Conservation (phyloP, 2,113 vertebrate species). For the Amphiprion ocellaris region DNA sequence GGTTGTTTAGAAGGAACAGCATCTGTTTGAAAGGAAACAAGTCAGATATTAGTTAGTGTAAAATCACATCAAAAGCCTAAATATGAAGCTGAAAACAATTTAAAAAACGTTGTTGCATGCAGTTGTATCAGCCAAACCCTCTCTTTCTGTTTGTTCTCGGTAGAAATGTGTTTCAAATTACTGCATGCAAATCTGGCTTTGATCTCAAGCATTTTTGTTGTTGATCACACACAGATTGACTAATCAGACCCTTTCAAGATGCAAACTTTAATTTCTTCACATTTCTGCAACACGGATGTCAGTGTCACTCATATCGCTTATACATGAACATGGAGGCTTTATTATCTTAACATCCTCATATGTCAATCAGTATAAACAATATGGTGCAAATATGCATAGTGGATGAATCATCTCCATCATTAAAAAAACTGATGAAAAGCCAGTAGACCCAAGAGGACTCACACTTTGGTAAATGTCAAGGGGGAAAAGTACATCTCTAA, state of each 20-base stretch:
- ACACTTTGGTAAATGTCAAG: too few species aligned
- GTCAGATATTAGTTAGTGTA: neutral
- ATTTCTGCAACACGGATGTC: conserved; percentile 4
- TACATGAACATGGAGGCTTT: neutral
- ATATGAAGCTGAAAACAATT: neutral
- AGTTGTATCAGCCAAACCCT: neutral
- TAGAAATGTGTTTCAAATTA: conserved; percentile 21
- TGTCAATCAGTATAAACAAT: too few species aligned
- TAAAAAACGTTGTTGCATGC: too few species aligned
- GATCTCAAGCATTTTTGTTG: conserved; percentile 22
- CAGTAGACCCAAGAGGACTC: too few species aligned
- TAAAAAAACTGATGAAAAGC: too few species aligned
- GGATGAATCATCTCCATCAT: too few species aligned
- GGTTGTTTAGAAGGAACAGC: neutral
- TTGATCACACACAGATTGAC: neutral
- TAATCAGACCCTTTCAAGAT: neutral
- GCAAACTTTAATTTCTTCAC: neutral
- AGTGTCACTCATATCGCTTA: neutral
- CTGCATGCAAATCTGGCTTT: conserved; percentile 3
- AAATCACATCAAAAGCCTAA: neutral
- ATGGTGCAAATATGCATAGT: too few species aligned
- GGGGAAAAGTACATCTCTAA: too few species aligned
- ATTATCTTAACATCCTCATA: neutral
- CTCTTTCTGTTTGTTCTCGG: neutral
- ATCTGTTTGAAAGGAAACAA: conserved; percentile 33